Evolutionary conservation across 92 coral and sea anemone species (phyloP), one percentile per base, ranked within the genome.

Genomic region (Siderastrea radians): DNA sequence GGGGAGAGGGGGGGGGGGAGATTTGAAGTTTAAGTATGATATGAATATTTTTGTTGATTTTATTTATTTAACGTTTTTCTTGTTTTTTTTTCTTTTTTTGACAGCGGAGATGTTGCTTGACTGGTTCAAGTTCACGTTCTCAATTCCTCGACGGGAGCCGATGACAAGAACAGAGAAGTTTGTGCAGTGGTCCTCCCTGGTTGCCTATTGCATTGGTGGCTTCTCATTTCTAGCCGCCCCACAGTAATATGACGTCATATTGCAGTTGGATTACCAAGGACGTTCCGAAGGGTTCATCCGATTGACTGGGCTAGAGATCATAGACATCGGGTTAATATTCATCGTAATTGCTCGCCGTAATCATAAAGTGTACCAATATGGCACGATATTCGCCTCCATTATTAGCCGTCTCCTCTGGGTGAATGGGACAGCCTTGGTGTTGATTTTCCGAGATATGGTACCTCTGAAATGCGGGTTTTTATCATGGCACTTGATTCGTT

Each of bases 101-200:
- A 61, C 17, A 61, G 66, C 6, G 66, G 16, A 61, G 66, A 80
- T 80, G 75, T 50, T 80, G 58, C 75, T 57, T 9, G 84, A 80
- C 84, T 80, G 84, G 75, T 48, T 80, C 59, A 66, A 80, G 75
- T 80, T 80, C 60, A 66, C 19, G 75, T 12, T 80, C 9, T 65
- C 84, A 12, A 50, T 80, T 54, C 84, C 84, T 49, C 72, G 84
- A 64, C 48, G 13, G 11, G 47, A 80, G 75, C 75, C 75, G 13
- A 65, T 80, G 84, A 65, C 45, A 10, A 80, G n/a, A 52, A 80
- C 84, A 49, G 74, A 80, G 46, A 80, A 80, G 75, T 80, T 80
- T 48, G 49, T 54, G 48, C 73, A 50, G 48, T 65, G 84, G 84
- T 80, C 84, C 3, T 80, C 84, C 9, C 17, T 80, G n/a, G 38